These are phyloP conservation scores for Lordiphosa stackelbergi DNA, from an alignment of 1,140 invertebrate genomes.

Conservation along the genomic window DNA sequence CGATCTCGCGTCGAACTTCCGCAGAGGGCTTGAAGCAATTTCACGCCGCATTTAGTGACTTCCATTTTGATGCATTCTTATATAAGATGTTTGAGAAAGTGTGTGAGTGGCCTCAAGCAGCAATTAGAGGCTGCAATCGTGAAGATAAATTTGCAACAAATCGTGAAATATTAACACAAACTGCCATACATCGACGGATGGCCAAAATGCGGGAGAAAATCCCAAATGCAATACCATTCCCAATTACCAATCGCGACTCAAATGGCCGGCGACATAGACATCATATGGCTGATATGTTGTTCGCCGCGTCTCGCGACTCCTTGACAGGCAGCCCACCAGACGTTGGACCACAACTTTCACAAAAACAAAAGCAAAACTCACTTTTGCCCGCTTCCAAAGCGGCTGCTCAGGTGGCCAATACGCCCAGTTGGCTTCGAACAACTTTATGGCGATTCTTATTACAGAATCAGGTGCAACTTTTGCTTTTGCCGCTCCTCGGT, in stretches of 20 bases:
- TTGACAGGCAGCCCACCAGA: constrained; percentile 46
- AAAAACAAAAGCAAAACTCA: constrained; percentile 24
- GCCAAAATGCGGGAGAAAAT: constrained; percentile 36
- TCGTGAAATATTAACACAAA: constrained; percentile 20
- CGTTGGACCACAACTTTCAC: constrained; percentile 64
- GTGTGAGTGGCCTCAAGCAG: constrained; percentile 8
- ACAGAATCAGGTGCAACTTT: constrained; percentile 71
- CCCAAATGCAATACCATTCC: constrained; percentile 18
- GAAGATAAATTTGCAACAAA: constrained; percentile 14
- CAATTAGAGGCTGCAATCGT: constrained; percentile 16
- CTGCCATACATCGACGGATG: constrained; percentile 16
- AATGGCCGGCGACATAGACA: constrained; percentile 28
- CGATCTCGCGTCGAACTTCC: constrained; percentile 48
- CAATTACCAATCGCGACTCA: constrained; percentile 24
- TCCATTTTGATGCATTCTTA: constrained; percentile 37
- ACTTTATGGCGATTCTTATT: constrained; percentile 61
- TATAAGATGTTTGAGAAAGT: constrained; percentile 34
- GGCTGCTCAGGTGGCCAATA: constrained; percentile 14
- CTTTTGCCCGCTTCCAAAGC: constrained; percentile 27
- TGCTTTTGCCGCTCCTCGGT: constrained; percentile 35
- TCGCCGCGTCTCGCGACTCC: constrained; percentile 30
- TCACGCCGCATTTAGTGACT: constrained; percentile 46
- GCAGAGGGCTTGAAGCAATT: constrained; percentile 55
- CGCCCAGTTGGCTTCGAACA: neutral
- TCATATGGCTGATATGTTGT: constrained; percentile 60